phyloP scores from a whole-genome alignment of 2,113 vertebrate genomes.

The Regulus satrapa region DNA sequence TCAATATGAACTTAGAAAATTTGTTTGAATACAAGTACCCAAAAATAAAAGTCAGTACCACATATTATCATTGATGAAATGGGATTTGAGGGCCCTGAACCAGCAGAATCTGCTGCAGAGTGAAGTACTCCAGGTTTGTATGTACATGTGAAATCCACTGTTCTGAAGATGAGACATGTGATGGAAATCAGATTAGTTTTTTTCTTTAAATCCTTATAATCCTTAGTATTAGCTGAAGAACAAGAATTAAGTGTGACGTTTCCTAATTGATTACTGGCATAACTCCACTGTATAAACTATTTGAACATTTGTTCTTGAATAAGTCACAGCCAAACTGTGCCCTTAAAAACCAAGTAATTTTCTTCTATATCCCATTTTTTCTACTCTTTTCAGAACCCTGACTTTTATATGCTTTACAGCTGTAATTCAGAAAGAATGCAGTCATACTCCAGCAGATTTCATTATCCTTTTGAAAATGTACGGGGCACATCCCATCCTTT shows the following conservation, averaged over 20 bases:
- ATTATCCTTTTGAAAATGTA: not conserved
- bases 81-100: not conserved
- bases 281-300: not conserved
- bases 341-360: not conserved
- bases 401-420: not conserved
- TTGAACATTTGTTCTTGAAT: not conserved
- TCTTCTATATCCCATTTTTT: not conserved
- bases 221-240: not conserved
- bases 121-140: not conserved
- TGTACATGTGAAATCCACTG: not conserved
- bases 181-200: not conserved
- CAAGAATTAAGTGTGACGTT: not conserved
- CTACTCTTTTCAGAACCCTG: not conserved
- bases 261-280: not conserved
- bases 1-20: not conserved
- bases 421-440: not conserved
- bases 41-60: not conserved
- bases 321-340: not conserved
- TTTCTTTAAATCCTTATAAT: not conserved
- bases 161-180: not conserved
- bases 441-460: not conserved
- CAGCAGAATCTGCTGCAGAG: not conserved
- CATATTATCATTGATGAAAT: not conserved
- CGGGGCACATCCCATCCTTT: not conserved
- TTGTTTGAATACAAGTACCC: not conserved